phyloP scores from a whole-genome alignment of 1,140 invertebrate species.

The Papilio glaucus region DNA sequence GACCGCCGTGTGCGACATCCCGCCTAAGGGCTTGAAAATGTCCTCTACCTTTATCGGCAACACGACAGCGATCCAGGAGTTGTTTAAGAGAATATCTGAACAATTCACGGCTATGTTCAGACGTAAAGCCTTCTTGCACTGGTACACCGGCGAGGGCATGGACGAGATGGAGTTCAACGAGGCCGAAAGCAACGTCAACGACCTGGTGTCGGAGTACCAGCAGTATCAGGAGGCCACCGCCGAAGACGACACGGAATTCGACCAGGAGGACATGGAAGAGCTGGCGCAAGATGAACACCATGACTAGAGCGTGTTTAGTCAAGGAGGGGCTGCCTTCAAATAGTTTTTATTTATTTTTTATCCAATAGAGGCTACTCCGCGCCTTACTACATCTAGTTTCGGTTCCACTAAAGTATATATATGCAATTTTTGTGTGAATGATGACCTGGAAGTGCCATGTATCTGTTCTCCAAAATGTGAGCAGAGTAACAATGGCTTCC shows the following conservation, averaged over 20 bases:
- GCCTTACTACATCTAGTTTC: too few species aligned
- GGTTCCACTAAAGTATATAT: too few species aligned
- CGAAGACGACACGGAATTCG: constrained; percentile 88
- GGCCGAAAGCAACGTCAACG: constrained; percentile 85
- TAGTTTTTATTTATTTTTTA: constrained; percentile 54
- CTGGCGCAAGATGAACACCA: constrained; percentile 69
- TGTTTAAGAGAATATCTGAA: constrained; percentile 85
- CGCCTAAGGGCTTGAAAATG: constrained; percentile 89
- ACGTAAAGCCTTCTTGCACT: constrained; percentile 90
- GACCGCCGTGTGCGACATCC: constrained; percentile 85
- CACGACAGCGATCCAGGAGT: constrained; percentile 91
- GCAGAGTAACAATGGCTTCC: too few species aligned
- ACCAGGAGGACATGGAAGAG: constrained; percentile 80
- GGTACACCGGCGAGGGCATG: constrained; percentile 94
- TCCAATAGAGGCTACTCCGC: constrained; percentile 53
- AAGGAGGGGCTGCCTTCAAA: constrained; percentile 42
- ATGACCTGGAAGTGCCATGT: too few species aligned
- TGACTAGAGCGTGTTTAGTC: constrained; percentile 47
- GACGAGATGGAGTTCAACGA: constrained; percentile 95
- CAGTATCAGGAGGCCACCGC: constrained; percentile 93
- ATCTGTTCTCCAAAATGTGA: too few species aligned
- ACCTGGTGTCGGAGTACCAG: constrained; percentile 88
- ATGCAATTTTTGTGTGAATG: too few species aligned
- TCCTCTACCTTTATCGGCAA: constrained; percentile 90
- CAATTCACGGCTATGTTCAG: too few species aligned